These are phyloP conservation scores for Capricornis sumatraensis DNA, from an alignment of 2,113 vertebrate genomes.

Conservation along the genomic window DNA sequence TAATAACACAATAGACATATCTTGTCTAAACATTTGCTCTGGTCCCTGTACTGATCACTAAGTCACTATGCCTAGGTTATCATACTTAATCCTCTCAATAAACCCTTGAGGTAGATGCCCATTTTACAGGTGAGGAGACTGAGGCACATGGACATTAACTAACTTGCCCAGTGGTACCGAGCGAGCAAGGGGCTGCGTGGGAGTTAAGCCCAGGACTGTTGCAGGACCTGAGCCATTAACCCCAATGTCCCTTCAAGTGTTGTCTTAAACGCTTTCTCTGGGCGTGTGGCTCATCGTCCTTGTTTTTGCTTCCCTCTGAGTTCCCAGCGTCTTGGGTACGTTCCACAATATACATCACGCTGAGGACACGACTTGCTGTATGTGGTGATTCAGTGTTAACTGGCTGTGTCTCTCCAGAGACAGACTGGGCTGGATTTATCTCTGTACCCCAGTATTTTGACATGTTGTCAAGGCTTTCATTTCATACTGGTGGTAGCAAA, in stretches of 20 bases:
- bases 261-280: too few species aligned
- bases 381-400: too few species aligned
- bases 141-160: not conserved
- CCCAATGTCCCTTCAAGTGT: fast-evolving
- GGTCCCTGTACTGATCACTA: not conserved
- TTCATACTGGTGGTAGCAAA: not conserved
- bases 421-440: not conserved
- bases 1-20: fast-evolving
- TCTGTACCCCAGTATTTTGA: not conserved
- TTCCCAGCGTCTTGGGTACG: not conserved
- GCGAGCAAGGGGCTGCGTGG: not conserved
- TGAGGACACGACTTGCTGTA: not conserved
- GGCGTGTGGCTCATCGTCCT: too few species aligned
- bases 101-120: not conserved
- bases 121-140: not conserved
- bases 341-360: fast-evolving
- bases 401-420: not conserved
- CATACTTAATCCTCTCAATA: not conserved
- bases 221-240: too few species aligned
- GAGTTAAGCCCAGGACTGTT: not conserved
- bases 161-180: not conserved
- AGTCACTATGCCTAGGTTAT: not conserved
- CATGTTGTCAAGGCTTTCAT: not conserved
- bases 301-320: fast-evolving
- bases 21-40: not conserved